phyloP scores from a whole-genome alignment of 1,140 invertebrate genomes.

The Eupristina koningsbergeri region DNA sequence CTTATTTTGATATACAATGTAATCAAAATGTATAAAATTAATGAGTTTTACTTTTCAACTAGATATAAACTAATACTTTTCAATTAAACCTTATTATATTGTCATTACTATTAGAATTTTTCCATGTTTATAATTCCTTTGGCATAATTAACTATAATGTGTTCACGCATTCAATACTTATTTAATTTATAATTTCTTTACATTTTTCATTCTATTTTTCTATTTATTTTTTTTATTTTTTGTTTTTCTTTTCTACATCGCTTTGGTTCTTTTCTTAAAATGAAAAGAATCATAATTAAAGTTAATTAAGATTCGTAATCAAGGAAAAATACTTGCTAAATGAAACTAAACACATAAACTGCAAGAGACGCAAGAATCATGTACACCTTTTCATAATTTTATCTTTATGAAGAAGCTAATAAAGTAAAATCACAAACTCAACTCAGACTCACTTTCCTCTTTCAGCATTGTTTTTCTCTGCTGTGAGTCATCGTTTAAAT shows the following conservation, averaged over 20 bases:
- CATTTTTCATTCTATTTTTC: background rate
- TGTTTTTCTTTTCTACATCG: background rate
- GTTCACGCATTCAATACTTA: background rate
- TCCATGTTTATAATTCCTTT: too few species aligned
- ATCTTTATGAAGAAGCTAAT: conserved; percentile 44
- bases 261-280: background rate
- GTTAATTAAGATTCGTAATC: conserved; percentile 44
- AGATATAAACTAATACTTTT: too few species aligned
- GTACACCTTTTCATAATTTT: conserved; percentile 31
- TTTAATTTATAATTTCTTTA: background rate
- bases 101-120: too few species aligned
- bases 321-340: conserved; percentile 23
- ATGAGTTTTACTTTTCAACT: too few species aligned
- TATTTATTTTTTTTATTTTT: background rate
- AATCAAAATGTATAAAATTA: too few species aligned
- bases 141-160: background rate
- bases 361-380: background rate
- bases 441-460: conserved; percentile 27
- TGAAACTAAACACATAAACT: conserved; percentile 31
- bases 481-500: background rate
- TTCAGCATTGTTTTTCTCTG: conserved; percentile 11
- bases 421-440: conserved; percentile 46
- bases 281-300: conserved; percentile 22
- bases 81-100: too few species aligned
- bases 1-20: too few species aligned